A percentile compares a stretch with the other conserved stretches of the same genome.
phyloP scores from a whole-genome alignment of 37 sponge, comb jelly and placozoan genomes.

The Hexactinellida sp. region DNA sequence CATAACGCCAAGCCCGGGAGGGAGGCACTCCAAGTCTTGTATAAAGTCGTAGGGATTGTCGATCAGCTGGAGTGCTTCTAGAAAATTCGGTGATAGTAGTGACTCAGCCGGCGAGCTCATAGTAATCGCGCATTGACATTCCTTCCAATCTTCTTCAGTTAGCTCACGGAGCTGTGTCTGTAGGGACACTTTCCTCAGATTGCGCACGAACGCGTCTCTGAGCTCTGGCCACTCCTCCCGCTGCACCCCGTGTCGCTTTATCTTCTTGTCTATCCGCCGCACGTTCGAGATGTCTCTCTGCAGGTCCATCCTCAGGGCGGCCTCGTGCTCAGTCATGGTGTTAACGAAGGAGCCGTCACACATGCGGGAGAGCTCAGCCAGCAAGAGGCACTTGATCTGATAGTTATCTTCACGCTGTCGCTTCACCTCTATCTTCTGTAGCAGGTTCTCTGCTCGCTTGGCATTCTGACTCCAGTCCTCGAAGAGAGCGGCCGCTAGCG shows the following conservation, averaged over 20 bases:
- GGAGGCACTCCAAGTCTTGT: not conserved
- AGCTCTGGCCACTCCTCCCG: not conserved
- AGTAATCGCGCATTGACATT: slow-evolving; percentile 2
- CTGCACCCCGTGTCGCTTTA: not conserved
- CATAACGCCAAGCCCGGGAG: not conserved
- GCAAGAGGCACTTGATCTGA: not conserved
- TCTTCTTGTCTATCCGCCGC: not conserved
- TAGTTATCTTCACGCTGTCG: not conserved
- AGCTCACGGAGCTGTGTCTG: not conserved
- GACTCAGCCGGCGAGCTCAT: not conserved
- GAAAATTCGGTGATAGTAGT: slow-evolving; percentile 9
- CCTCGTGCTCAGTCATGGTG: not conserved
- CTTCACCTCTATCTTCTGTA: slow-evolving; percentile 7
- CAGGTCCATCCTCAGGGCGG: not conserved
- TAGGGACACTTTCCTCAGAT: not conserved
- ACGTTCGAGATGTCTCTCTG: not conserved
- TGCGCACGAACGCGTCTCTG: not conserved
- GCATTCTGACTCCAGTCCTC: not conserved
- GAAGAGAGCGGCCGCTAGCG: not conserved
- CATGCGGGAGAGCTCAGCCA: not conserved
- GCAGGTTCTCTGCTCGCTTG: not conserved
- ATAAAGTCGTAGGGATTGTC: slow-evolving; percentile 9
- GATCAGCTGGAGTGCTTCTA: not conserved
- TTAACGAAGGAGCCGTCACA: slow-evolving; percentile 3
- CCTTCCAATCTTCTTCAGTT: slow-evolving; percentile 6